Evolutionary conservation across 2,113 vertebrate species (phyloP).

Genomic region (Sialia sialis): DNA sequence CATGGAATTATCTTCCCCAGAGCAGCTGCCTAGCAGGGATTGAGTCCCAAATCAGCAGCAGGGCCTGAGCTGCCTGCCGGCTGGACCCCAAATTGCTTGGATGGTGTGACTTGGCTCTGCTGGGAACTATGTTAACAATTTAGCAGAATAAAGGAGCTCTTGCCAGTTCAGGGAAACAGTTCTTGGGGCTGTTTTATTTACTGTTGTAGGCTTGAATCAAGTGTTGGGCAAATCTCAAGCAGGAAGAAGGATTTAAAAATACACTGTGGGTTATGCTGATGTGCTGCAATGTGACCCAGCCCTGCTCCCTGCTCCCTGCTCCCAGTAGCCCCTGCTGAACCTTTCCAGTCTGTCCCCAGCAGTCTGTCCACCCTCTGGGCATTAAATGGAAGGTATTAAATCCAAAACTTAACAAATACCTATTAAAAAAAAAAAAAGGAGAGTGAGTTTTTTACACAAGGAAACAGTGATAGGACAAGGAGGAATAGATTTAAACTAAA

Average conservation of each 20-base stretch:
- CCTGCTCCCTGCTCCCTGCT: background rate
- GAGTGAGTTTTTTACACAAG: background rate
- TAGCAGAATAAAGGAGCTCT: background rate
- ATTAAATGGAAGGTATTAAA: background rate
- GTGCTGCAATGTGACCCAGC: background rate
- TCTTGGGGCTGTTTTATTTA: background rate
- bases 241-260: background rate
- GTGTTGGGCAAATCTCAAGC: background rate
- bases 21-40: background rate
- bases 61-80: background rate
- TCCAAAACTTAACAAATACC: background rate
- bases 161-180: background rate
- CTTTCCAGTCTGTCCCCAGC: background rate
- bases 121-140: background rate
- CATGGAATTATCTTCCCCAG: background rate
- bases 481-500: background rate
- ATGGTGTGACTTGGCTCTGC: background rate
- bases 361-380: background rate
- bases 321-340: background rate
- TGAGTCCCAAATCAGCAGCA: rapidly evolving
- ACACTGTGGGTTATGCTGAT: background rate
- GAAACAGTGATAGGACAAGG: background rate
- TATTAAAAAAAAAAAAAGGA: background rate
- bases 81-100: background rate
- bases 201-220: background rate